Evolutionary conservation across 2,888 invertebrate species (phyloP), one percentile per base, ranked within the genome.

Genomic region (Hirtodrosophila duncani): DNA sequence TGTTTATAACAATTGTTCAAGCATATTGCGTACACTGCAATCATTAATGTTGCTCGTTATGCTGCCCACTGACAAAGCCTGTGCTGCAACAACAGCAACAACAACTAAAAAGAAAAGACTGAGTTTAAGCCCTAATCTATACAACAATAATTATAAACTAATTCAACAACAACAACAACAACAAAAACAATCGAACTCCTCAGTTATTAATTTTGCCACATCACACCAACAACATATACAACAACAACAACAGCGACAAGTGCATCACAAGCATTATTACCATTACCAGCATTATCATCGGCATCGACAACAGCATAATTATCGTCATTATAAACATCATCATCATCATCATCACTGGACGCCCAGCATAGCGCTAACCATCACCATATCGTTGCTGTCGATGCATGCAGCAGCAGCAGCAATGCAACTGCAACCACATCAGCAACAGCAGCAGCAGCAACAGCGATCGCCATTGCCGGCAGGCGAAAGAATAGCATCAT

Each of bases 401-500:
- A 39, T 78, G 17, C 71, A 78, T 52, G 72, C 72, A 34, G 66
- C 77, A 38, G 53, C 61, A 24, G 41, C 57, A 39, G 58, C 62
- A 3, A 10, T 24, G 44, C 58, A 36, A 11, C 18, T 48, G 21
- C 61, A 44, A 43, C 33, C 37, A 10, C 45, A 17, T 20, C 26
- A 26, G 16, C 52, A 30, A 23, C 27, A 20, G 6, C 45, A 39
- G 30, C 16, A 6, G n/a, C 31, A 41, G 2, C 16, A 27, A 9
- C 33, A 24, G 8, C 7, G 7, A 7, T 20, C 5, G 20, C 4
- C 5, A 6, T n/a, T 10, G 1, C 4, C 21, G 10, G 3, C 3
- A 17, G 3, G 20, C 20, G 4, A 8, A n/a, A 5, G 26, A 21
- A 9, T 5, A 18, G n/a, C 13, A 17, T 42, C 2, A 27, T 20